Percentiles rank a stretch among this genome's conserved stretches.
Evolutionary conservation across 2,797 vertebrate species (phyloP).

Genomic region (Pseudomugil tenellus): DNA sequence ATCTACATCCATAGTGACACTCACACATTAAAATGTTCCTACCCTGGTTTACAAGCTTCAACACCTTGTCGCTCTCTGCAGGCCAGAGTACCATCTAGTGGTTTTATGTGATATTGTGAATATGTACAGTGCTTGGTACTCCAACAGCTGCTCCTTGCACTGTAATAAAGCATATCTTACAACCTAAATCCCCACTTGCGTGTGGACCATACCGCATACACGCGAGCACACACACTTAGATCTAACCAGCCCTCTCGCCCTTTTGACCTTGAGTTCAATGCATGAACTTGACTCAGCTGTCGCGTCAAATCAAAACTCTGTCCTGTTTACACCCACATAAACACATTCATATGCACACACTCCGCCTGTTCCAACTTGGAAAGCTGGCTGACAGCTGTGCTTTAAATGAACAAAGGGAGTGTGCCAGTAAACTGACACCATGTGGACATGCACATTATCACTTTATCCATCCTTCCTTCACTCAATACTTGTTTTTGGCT

Average conservation of each 20-base stretch:
- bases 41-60: slow-evolving; percentile 2
- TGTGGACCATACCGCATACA: slow-evolving; percentile 50
- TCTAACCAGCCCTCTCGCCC: slow-evolving; percentile 58
- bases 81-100: slow-evolving; percentile 69
- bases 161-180: slow-evolving; percentile 67
- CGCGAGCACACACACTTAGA: slow-evolving; percentile 45
- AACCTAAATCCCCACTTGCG: slow-evolving; percentile 62
- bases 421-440: slow-evolving; percentile 73
- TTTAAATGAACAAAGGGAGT: slow-evolving; percentile 80
- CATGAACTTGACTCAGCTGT: slow-evolving; percentile 83
- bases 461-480: slow-evolving; percentile 45
- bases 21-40: not conserved
- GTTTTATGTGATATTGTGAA: slow-evolving; percentile 38
- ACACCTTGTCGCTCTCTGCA: slow-evolving; percentile 2
- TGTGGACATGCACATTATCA: slow-evolving; percentile 66
- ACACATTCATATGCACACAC: slow-evolving; percentile 45
- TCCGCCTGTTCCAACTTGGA: slow-evolving; percentile 77
- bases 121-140: slow-evolving; percentile 33
- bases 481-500: not conserved
- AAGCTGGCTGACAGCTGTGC: slow-evolving; percentile 79
- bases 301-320: slow-evolving; percentile 69
- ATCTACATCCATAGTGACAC: slow-evolving; percentile 15
- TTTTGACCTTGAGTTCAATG: slow-evolving; percentile 78
- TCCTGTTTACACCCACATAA: slow-evolving; percentile 52
- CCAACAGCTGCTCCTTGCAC: slow-evolving; percentile 72